Base-by-base conservation (phyloP, 2,113 vertebrate species). In the Kryptolebias marmoratus region DNA sequence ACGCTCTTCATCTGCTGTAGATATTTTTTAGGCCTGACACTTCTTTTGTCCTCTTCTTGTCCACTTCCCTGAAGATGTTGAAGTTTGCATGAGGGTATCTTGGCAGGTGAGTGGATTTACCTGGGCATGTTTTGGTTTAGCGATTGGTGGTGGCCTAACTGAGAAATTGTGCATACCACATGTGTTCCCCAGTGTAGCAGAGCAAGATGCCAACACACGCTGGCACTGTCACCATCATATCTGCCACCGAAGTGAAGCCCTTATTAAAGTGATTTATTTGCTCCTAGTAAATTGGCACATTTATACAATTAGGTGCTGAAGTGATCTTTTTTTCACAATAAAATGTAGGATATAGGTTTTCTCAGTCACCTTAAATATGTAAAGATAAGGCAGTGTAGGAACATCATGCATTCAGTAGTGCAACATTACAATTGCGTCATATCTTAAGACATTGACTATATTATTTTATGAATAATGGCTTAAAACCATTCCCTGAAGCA, bases 191-290 rank as follows among this genome's bases (percentile, higher is more conserved):
- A 18, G 70, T 78, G 73, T 71, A 54, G 54, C 64, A 54, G 74
- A 80, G 84, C 73, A 61, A 67, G 15, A 58, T 61, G 86, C 83
- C 88, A 84, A 84, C 66, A 50, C 73, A 91, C 82, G 80, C 81
- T 91, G 86, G 73, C 83, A 79, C 66, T 75, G 77, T 86, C 90
- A 91, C 78, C 77, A 76, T 85, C 82, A 74, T 82, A 66, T 72
- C 76, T 84, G 81, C 65, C 75, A 71, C 79, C 49, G 72, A 50
- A 22, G 64, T 82, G 61, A 71, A 28, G 2, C 13, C 75, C 63
- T 70, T 52, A 47, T 77, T 82, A 73, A 70, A 71, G 63, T 42
- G 57, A 65, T 62, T 67, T 75, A 49, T 80, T 69, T 75, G 45
- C 50, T 75, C 68, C n/a, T 28, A 15, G 57, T 55, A 63, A 58